Evolutionary conservation across 2,113 vertebrate species (phyloP), one percentile per base, ranked within the genome.

Genomic region (Chaenocephalus aceratus): DNA sequence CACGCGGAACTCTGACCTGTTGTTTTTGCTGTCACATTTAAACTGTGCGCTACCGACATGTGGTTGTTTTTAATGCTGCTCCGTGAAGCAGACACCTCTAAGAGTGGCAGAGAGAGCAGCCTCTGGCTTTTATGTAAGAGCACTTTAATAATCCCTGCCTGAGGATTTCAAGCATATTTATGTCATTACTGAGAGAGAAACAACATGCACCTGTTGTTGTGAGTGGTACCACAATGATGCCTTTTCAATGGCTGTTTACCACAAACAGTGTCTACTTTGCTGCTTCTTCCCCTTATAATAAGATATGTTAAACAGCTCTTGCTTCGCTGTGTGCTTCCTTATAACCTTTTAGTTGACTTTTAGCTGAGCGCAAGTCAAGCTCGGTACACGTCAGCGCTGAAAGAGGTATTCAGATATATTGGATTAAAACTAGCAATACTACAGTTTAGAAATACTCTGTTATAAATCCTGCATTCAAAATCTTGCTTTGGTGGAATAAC

Each of bases 1-100:
- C 88, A 45, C 0, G 1, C 11, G 85, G 88, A 91, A 91, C 88
- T 44, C 71, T 89, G 87, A 77, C 75, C 76, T 60, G 70, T 70
- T 85, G 71, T 83, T 90, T 78, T 68, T 76, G 66, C 62, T 70
- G 77, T 85, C 83, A 30, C 30, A 30, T 30, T 30, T 30, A 30
- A 30, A 30, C 30, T 54, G 52, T 57, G 52, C 72, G 67, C 71
- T 71, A 63, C 80, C 70, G 41, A 49, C 77, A 49, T 70, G 36
- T 45, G 77, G 15, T 3, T 51, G 61, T 53, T 52, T 10, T 23
- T 48, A 45, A 79, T 45, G 36, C 1, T 2, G 44, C 26, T 26
- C 45, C 51, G 15, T 21, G 54, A 15, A 73, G 45, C 23, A 77
- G 21, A 44, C 12, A 11, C 13, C 36, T 41, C 41, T 3, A 46